Conservation (phyloP, 2,113 vertebrate genomes). For the Erpornis zantholeuca region DNA sequence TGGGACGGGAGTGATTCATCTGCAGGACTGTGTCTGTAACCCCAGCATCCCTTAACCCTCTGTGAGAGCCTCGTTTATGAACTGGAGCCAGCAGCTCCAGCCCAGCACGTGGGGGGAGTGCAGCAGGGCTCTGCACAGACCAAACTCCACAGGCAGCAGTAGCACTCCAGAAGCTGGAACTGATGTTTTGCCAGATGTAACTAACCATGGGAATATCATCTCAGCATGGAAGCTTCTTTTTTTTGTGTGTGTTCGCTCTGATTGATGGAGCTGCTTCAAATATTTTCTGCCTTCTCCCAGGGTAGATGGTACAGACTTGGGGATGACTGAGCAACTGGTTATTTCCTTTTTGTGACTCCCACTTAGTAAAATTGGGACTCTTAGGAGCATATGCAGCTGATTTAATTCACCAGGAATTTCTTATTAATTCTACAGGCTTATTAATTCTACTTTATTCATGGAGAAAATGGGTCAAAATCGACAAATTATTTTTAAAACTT, state of each 20-base stretch:
- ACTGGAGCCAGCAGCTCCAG: background rate
- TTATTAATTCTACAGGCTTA: background rate
- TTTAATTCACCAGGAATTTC: background rate
- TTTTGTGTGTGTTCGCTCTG: background rate
- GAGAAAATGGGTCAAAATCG: background rate
- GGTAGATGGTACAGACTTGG: background rate
- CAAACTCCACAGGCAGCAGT: background rate
- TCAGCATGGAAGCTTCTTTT: background rate
- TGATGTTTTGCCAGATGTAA: background rate
- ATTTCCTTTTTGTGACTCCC: background rate
- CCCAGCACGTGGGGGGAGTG: background rate
- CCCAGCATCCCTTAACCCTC: background rate
- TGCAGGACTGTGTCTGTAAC: background rate
- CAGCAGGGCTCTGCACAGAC: background rate
- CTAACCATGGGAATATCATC: background rate
- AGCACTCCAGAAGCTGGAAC: background rate
- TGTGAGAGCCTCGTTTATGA: background rate
- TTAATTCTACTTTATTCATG: background rate
- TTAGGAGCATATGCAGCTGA: background rate
- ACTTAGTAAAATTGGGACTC: background rate
- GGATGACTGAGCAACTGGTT: background rate
- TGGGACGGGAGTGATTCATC: background rate
- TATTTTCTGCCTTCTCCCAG: background rate
- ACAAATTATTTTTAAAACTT: background rate
- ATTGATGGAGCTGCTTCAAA: background rate